phyloP scores from a whole-genome alignment of 1,140 invertebrate species.

The Oncopeltus fasciatus region DNA sequence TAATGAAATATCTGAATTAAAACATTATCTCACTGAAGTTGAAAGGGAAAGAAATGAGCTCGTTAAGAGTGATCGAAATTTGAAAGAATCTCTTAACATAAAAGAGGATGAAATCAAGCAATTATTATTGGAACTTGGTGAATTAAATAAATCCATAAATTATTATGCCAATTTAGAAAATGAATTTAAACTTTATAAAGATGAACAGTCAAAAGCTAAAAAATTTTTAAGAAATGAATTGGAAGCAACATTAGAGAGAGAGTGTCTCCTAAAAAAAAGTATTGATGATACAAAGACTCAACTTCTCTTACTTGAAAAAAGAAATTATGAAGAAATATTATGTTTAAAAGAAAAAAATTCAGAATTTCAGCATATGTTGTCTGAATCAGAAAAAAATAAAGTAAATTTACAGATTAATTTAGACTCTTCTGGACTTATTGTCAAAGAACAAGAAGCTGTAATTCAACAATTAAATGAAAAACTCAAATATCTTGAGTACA shows the following conservation, averaged over 20 bases:
- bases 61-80: background rate
- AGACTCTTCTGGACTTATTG: slow-evolving; percentile 20
- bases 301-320: too few species aligned
- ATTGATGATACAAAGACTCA: slow-evolving; percentile 26
- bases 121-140: background rate
- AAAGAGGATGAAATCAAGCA: background rate
- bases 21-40: background rate
- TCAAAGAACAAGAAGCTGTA: slow-evolving; percentile 21
- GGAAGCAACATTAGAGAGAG: slow-evolving; percentile 6
- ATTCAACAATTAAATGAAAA: slow-evolving; percentile 26
- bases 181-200: background rate
- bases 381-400: slow-evolving; percentile 30
- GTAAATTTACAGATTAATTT: slow-evolving; percentile 18
- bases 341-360: slow-evolving; percentile 8
- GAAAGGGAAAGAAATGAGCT: too few species aligned
- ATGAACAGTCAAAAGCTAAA: background rate
- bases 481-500: slow-evolving; percentile 18
- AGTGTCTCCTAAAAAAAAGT: slow-evolving; percentile 4
- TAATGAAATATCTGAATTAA: background rate
- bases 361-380: background rate
- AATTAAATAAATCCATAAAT: background rate
- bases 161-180: background rate
- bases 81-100: background rate
- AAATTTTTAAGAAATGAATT: slow-evolving; percentile 13
- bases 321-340: slow-evolving; percentile 28